phyloP scores from a whole-genome alignment of 1,140 invertebrate species.

The Euwallacea fornicatus region DNA sequence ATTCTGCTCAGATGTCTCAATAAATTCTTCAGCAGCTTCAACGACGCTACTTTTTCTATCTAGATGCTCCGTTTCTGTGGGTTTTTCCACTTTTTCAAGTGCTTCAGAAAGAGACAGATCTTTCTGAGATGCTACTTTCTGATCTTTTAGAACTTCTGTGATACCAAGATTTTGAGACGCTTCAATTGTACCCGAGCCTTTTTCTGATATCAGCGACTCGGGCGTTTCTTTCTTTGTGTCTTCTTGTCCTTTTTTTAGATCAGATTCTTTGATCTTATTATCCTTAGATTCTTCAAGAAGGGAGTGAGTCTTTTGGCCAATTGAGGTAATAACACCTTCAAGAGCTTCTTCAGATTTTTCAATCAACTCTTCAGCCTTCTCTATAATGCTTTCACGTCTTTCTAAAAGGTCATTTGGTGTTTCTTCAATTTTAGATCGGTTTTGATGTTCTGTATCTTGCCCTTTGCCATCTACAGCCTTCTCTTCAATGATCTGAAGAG shows the following conservation, averaged over 20 bases:
- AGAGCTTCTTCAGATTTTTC: constrained; percentile 16
- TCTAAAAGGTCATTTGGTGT: neutral
- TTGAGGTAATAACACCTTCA: constrained; percentile 3
- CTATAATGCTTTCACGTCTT: neutral
- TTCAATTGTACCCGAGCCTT: no score
- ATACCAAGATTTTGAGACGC: no score
- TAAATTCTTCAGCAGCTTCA: constrained; percentile 16
- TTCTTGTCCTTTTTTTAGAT: neutral
- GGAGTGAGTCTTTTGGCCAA: neutral
- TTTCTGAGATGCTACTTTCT: no score
- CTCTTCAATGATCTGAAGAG: neutral
- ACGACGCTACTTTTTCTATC: constrained; percentile 11
- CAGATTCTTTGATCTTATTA: neutral
- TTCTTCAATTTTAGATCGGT: neutral
- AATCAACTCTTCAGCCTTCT: constrained; percentile 9
- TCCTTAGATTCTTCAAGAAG: neutral
- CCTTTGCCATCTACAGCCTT: neutral
- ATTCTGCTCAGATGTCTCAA: constrained; percentile 22
- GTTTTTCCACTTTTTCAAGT: neutral
- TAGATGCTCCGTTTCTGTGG: neutral
- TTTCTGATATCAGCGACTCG: no score
- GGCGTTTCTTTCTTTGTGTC: neutral
- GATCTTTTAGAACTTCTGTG: no score
- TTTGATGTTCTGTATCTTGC: no score
- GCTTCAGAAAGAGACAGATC: no score